Conservation (phyloP, 2,888 invertebrate species). For the Uropetala carovei region DNA sequence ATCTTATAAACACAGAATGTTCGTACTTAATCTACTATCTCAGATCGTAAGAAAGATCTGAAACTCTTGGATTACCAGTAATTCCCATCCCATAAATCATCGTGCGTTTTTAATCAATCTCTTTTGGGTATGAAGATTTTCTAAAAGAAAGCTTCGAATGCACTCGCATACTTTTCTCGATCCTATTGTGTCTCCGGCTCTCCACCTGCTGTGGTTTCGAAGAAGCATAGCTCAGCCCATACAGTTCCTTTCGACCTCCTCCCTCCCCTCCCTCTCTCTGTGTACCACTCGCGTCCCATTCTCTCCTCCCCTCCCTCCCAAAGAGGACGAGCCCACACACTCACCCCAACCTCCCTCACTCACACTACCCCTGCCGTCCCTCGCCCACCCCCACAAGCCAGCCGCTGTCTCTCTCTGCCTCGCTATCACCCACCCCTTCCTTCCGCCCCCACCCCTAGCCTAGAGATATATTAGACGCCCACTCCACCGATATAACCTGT, state of each 20-base stretch:
- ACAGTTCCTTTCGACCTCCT: constrained; percentile 47
- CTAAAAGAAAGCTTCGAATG: background rate
- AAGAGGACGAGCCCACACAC: background rate
- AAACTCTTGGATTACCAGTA: too few relatives aligned
- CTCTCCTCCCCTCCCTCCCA: background rate
- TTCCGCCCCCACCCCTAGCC: constrained; percentile 38
- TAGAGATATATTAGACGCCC: constrained; percentile 64
- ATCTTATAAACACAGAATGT: too few relatives aligned
- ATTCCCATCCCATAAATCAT: too few relatives aligned
- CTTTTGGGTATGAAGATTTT: background rate
- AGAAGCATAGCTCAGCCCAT: constrained; percentile 21
- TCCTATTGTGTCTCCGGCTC: background rate
- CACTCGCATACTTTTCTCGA: background rate
- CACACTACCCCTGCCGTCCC: background rate
- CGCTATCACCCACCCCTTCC: constrained; percentile 34
- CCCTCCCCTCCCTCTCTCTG: background rate
- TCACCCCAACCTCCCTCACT: background rate
- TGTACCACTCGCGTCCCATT: background rate
- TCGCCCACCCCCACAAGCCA: background rate
- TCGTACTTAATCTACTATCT: too few relatives aligned
- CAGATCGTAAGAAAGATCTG: too few relatives aligned
- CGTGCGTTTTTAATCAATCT: background rate
- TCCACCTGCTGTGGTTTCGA: constrained; percentile 41
- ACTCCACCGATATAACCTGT: constrained; percentile 62
- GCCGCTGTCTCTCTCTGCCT: constrained; percentile 16